Evolutionary conservation across 2,113 vertebrate genomes (phyloP).

Genomic region (Nothocercus nigrocapillus): DNA sequence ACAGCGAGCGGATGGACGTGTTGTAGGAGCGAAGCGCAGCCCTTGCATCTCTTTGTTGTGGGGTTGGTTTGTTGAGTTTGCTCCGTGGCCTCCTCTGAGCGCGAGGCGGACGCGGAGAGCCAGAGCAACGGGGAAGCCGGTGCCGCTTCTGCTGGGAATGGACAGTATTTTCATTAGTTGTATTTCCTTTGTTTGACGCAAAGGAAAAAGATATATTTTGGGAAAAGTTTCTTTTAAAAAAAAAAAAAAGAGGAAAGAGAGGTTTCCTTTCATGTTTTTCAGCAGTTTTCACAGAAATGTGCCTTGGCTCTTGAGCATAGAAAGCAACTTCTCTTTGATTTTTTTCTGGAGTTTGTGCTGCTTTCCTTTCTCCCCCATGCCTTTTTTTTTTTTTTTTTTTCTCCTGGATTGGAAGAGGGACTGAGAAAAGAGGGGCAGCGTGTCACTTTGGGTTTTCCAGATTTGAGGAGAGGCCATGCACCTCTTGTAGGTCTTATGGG

Average conservation of each 20-base stretch:
- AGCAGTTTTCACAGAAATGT: not conserved
- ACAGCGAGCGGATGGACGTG: not conserved
- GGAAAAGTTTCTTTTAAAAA: not conserved
- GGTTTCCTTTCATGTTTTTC: not conserved
- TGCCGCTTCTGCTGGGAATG: not conserved
- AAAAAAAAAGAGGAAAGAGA: not conserved
- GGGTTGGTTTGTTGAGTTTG: not conserved
- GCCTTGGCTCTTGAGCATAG: not conserved
- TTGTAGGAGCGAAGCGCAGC: constrained; percentile 4
- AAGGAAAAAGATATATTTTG: not conserved
- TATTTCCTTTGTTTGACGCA: constrained; percentile 25
- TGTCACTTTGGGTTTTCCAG: not conserved
- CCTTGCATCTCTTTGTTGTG: not conserved
- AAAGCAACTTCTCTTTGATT: not conserved
- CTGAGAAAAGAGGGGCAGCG: not conserved
- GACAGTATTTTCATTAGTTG: not conserved
- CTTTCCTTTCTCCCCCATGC: not conserved
- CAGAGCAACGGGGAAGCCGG: not conserved
- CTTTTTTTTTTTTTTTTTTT: too few species aligned
- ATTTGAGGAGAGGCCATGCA: not conserved
- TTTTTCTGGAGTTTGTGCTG: not conserved
- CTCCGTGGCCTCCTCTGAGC: not conserved
- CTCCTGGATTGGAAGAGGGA: not conserved
- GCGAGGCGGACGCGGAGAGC: not conserved
- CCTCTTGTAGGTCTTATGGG: not conserved